A percentile compares a stretch with the other conserved stretches of the same genome.
These are phyloP conservation scores for Oncorhynchus masou DNA, from an alignment of 2,113 vertebrate species.

Conservation along the genomic window DNA sequence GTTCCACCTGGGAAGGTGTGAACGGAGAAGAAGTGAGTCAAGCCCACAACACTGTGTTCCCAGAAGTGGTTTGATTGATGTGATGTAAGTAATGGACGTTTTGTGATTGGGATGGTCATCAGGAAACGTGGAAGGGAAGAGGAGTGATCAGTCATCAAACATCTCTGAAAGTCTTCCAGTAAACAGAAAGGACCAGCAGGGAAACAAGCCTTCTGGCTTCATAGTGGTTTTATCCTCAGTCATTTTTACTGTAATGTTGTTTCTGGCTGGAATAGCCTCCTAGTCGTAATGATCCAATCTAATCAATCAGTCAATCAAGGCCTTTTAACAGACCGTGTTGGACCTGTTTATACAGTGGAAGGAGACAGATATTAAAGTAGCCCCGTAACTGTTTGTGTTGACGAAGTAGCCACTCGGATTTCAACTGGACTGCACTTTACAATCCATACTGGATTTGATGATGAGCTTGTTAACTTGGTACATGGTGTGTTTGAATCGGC, in stretches of 20 bases:
- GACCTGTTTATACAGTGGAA: constrained; percentile 18
- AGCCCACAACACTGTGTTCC: background rate
- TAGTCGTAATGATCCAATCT: background rate
- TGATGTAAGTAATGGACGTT: background rate
- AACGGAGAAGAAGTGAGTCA: background rate
- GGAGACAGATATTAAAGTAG: constrained; percentile 37
- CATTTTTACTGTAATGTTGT: too few species aligned
- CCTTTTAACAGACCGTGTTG: background rate
- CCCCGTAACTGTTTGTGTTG: constrained; percentile 30
- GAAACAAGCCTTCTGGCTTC: too few species aligned
- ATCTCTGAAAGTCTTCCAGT: constrained; percentile 10
- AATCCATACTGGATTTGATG: constrained; percentile 60
- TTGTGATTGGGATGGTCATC: background rate
- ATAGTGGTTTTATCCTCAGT: too few species aligned
- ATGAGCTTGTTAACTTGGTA: constrained; percentile 62
- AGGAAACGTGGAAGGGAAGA: background rate
- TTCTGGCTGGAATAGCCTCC: background rate
- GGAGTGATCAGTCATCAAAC: background rate
- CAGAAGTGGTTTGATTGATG: background rate
- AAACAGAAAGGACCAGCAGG: background rate
- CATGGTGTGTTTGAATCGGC: constrained; percentile 34
- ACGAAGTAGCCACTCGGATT: constrained; percentile 45
- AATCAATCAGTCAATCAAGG: background rate
- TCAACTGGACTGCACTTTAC: constrained; percentile 46
- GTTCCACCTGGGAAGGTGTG: constrained; percentile 83